Evolutionary conservation across 2,113 vertebrate species (phyloP), one percentile per base, ranked within the genome.

Genomic region (Menura novaehollandiae): DNA sequence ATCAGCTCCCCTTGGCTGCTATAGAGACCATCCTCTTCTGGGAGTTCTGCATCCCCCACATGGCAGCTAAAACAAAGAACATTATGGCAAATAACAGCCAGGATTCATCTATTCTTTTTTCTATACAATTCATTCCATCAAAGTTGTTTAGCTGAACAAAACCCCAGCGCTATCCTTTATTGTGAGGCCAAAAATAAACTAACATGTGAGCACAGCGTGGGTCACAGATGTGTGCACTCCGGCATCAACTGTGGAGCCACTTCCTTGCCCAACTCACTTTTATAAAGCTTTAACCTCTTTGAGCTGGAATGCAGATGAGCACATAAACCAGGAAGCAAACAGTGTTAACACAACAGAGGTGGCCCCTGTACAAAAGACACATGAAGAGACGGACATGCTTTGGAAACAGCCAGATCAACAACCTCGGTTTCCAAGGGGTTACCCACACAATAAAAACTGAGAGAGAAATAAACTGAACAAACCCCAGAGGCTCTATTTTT

Each of bases 171-270:
- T 49, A 15, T 62, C 92, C 84, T 69, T 89, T 92, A 91, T 97
- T 96, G 95, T 97, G 87, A 89, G 66, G 55, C 92, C 89, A 89
- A 93, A 91, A 96, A 97, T 91, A 79, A 89, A 76, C 20, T 3
- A 76, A 66, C 94, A 95, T 77, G 91, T 55, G 86, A 95, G 84
- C 96, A 91, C 95, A 95, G 96, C 84, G 14, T 95, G 96, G 92
- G 91, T 35, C 86, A 78, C 93, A 95, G 94, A 95, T 95, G 94
- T 67, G 58, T 5, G 19, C 0, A 5, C 86, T 87, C 62, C 63
- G 35, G 49, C 91, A 33, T 10, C 90, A 43, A 3, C 92, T 43
- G 69, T 4, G 26, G 24, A 93, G 81, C 69, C 81, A 37, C 77
- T 55, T 66, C 71, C 88, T 90, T 56, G 27, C 62, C 88, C 73